Conservation (phyloP, 2,113 vertebrate genomes). For the Colossoma macropomum region DNA sequence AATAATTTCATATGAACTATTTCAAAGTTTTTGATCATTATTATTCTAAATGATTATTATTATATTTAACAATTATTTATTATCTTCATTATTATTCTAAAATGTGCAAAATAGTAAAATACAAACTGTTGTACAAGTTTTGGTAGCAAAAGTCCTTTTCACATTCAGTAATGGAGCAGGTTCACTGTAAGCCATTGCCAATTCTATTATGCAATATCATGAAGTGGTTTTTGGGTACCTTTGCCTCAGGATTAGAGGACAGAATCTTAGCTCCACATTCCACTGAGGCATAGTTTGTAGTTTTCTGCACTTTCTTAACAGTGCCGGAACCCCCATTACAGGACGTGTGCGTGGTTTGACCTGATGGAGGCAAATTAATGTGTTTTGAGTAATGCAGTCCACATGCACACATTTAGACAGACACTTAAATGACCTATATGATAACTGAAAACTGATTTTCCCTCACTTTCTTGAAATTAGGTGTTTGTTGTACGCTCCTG, state of each 20-base stretch:
- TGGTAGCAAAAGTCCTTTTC: too few species aligned
- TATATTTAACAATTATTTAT: too few species aligned
- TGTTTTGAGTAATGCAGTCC: not conserved
- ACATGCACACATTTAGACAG: not conserved
- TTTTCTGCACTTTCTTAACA: conserved; percentile 93
- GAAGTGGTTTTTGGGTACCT: conserved; percentile 77
- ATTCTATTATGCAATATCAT: not conserved
- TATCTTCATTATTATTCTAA: too few species aligned
- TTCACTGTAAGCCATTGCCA: not conserved
- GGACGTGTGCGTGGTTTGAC: conserved; percentile 88
- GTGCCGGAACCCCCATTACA: conserved; percentile 80
- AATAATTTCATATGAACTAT: too few species aligned
- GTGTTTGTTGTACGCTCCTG: too few species aligned
- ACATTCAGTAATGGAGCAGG: not conserved
- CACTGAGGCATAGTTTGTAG: conserved; percentile 99
- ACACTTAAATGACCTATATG: too few species aligned
- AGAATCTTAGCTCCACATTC: conserved; percentile 98
- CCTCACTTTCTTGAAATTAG: not conserved
- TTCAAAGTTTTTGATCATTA: too few species aligned
- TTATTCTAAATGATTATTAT: too few species aligned
- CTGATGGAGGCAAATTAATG: conserved; percentile 65
- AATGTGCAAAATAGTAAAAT: too few species aligned
- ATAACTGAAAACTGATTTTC: too few species aligned
- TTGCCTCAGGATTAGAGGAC: conserved; percentile 92
- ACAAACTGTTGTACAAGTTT: too few species aligned